Conservation (phyloP, 2,113 vertebrate genomes). For the Aythya baeri region DNA sequence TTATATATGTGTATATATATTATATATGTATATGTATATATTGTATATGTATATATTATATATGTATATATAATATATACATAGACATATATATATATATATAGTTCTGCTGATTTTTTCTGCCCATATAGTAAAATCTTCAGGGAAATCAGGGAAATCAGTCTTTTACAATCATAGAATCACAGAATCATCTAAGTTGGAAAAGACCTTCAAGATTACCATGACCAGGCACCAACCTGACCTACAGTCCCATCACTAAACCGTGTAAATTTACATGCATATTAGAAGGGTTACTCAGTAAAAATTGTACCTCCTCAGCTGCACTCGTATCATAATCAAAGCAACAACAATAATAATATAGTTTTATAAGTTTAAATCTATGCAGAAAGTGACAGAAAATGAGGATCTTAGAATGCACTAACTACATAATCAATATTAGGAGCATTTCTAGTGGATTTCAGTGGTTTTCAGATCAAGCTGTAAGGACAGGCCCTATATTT, state of each 20-base stretch:
- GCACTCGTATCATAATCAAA: not conserved
- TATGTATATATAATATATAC: no score
- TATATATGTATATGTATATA: no score
- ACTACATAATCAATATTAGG: not conserved
- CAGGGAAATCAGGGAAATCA: not conserved
- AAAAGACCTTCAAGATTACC: not conserved
- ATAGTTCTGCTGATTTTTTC: not conserved
- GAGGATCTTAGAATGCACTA: not conserved
- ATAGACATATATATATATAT: not conserved
- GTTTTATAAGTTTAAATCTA: not conserved
- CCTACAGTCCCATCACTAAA: not conserved
- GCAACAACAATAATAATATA: not conserved
- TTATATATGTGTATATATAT: no score
- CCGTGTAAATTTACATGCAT: not conserved
- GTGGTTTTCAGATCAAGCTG: not conserved
- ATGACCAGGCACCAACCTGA: not conserved
- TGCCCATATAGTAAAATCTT: not conserved
- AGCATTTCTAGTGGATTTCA: not conserved
- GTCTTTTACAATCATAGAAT: not conserved
- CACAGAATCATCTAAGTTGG: not conserved
- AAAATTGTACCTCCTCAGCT: not conserved
- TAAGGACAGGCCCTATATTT: rapidly evolving
- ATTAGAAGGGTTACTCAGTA: not conserved
- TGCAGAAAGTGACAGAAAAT: not conserved
- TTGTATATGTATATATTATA: not conserved